These are phyloP conservation scores for Bettongia penicillata DNA, from an alignment of 2,113 vertebrate species.

Conservation along the genomic window DNA sequence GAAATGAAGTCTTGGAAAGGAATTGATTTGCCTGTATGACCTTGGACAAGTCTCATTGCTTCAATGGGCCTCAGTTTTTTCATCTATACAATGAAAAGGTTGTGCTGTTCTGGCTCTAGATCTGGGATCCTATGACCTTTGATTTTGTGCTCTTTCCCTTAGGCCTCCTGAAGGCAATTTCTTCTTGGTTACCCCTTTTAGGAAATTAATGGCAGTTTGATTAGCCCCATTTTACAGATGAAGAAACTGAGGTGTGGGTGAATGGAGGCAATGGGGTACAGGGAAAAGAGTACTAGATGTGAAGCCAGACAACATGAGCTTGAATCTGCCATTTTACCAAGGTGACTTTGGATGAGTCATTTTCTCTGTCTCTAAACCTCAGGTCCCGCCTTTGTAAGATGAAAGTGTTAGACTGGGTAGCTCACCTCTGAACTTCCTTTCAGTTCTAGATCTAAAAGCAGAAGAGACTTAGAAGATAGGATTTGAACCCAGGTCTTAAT, in stretches of 20 bases:
- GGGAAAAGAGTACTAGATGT: neutral
- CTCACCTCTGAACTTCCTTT: neutral
- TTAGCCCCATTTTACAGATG: neutral
- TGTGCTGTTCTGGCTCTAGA: neutral
- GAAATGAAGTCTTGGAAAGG: neutral
- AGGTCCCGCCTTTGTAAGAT: neutral
- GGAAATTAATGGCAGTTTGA: neutral
- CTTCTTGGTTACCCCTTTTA: neutral
- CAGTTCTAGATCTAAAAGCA: neutral
- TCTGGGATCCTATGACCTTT: neutral
- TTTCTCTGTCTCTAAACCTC: neutral
- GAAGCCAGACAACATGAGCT: neutral
- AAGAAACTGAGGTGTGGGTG: neutral
- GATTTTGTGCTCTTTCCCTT: neutral
- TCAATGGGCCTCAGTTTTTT: neutral
- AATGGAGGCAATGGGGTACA: neutral
- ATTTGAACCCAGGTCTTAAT: neutral
- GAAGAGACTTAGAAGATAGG: neutral
- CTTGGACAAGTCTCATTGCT: neutral
- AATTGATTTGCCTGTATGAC: neutral
- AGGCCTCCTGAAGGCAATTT: neutral
- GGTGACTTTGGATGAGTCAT: neutral
- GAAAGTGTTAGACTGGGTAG: neutral
- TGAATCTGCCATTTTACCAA: neutral
- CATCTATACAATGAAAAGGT: neutral